Evolutionary conservation across 2,113 vertebrate species (phyloP), one percentile per base, ranked within the genome.

Genomic region (Muntiacus muntjak): DNA sequence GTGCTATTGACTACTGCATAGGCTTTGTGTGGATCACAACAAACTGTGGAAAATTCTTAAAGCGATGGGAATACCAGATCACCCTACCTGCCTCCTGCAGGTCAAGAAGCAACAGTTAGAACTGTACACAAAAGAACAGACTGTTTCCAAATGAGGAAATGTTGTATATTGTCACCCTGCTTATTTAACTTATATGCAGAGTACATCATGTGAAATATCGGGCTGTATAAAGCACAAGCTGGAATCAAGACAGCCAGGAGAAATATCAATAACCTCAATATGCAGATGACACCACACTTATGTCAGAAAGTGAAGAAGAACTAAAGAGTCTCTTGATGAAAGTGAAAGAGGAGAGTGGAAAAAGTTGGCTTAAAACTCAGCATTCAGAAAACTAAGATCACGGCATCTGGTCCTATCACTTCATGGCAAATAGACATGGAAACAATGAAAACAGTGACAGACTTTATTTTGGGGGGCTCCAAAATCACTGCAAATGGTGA

Each of bases 1-100:
- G 4, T 67, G 33, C 17, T 67, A 5, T 21, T 67, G 64, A 67
- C 64, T 67, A 21, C 8, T 21, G 7, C n/a, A 67, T 36, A 67
- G 33, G 2, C n/a, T 67, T 67, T 67, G 64, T 36, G 64, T 67
- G 64, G 17, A 36, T 67, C 64, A 67, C 64, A 36, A 36, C 33
- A 67, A 21, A 67, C 33, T 21, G 33, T 67, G 33, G 33, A 67
- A 36, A 21, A 67, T 36, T 36, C 64, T 67, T 67, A 67, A 67
- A n/a, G n/a, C 0, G 0, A 36, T 67, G 9, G 8, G 8, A 36
- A 21, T 67, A 67, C 17, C 33, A 67, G 17, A 36, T 17, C n/a
- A 67, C 17, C 17, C 9, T 67, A 67, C 33, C 17, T 67, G 33
- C 19, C 8, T 36, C 4, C 17, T 67, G 64, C 33, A 36, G 33